These are phyloP conservation scores for human DNA, from an alignment of 2,113 vertebrate genomes.

Conservation along the genomic window DNA sequence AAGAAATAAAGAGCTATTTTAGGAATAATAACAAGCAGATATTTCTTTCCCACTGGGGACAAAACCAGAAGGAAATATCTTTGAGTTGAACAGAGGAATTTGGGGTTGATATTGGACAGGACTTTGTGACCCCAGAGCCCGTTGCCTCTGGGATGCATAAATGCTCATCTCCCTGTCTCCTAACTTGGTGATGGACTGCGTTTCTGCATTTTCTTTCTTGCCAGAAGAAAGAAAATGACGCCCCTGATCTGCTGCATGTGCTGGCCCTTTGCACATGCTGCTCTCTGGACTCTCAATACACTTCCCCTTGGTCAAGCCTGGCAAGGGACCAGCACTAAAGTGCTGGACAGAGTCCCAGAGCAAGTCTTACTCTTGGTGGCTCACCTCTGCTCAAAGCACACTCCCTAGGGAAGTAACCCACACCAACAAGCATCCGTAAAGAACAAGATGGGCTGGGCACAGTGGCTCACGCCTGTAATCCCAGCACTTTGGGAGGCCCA, in stretches of 20 bases:
- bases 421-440: background rate
- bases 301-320: background rate
- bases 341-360: fast-evolving
- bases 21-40: background rate
- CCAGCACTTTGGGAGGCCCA: too few species aligned
- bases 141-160: too few species aligned
- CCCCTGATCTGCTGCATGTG: background rate
- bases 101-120: background rate
- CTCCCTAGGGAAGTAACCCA: background rate
- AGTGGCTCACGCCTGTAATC: too few species aligned
- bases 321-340: background rate
- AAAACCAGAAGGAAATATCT: background rate
- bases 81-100: background rate
- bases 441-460: background rate
- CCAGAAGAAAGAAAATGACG: background rate
- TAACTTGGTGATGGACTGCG: background rate
- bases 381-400: background rate
- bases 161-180: background rate
- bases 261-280: background rate
- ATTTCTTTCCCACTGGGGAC: background rate
- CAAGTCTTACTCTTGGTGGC: background rate
- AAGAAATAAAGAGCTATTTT: slow-evolving; percentile 41
- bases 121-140: background rate
- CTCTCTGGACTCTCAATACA: background rate
- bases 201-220: background rate